Percentiles rank a stretch among this genome's conserved stretches.
Evolutionary conservation across 2,797 vertebrate species (phyloP).

Genomic region (Natrix natrix): DNA sequence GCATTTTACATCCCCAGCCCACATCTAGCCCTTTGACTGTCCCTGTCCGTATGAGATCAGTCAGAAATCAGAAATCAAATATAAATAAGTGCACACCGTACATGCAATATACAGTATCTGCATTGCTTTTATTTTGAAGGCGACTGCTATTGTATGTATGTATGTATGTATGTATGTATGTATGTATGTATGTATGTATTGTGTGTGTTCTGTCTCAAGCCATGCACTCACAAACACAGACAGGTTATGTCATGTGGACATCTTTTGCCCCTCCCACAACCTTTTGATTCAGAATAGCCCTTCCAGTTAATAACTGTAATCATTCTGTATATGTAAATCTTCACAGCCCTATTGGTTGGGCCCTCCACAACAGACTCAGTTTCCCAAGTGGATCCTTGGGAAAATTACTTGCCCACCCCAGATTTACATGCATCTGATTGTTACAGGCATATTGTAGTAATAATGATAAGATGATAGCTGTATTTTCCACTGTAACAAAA

Average conservation of each 20-base stretch:
- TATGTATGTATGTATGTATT: no score
- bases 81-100: background rate
- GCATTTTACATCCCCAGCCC: background rate
- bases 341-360: background rate
- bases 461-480: background rate
- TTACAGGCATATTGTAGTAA: background rate
- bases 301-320: background rate
- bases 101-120: background rate
- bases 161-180: no score
- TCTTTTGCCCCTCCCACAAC: background rate
- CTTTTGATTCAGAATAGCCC: background rate
- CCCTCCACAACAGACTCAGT: background rate
- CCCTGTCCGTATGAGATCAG: background rate
- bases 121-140: background rate
- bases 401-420: background rate
- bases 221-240: background rate
- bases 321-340: no score
- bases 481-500: background rate
- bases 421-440: background rate
- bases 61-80: background rate
- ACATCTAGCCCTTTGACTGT: background rate
- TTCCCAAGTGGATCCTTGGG: background rate
- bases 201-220: slow-evolving; percentile 22
- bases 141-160: background rate
- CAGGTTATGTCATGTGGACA: background rate